Base-by-base conservation (phyloP, 2,113 vertebrate species). In the Ondatra zibethicus region DNA sequence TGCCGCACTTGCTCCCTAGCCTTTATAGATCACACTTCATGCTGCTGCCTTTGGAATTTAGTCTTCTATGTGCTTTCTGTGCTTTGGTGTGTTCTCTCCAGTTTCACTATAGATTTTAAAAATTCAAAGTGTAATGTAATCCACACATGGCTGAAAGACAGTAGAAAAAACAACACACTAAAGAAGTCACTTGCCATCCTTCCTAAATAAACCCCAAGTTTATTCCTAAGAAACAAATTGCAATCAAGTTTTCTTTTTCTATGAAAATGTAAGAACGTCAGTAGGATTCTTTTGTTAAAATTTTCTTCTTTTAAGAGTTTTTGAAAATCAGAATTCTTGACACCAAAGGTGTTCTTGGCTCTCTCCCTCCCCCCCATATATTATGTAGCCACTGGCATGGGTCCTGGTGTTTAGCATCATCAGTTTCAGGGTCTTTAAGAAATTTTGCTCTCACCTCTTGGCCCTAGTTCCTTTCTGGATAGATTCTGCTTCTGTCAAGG, bases 151-250 rank as follows among this genome's bases (percentile, higher is more conserved):
- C 29, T 92, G 50, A 78, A 81, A 93, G 39, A 65, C 36, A 93
- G 50, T 23, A 31, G 45, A 91, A 33, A 61, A 50, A 39, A 0
- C 76, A 52, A 96, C 94, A 89, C 55, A 36, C 33, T 72, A 73
- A 73, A 77, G 87, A 89, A 86, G 5, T 55, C 5, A 0, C 6
- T 89, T 27, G 47, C 2, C 36, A 89, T 70, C n/a, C 4, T 7
- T 3, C 36, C 63, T n/a, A 68, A 91, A 61, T n/a, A 68, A 91
- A 52, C 5, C 23, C 27, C 50, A 72, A 55, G 29, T 88, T 77
- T 93, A 81, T 39, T 81, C 95, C 58, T 88, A 81, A 91, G 42
- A 88, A 93, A 31, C 31, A 81, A 94, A 55, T 33, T 86, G 50
- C 42, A 85, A 19, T 70, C 50, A 42, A 85, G 61, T 27, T 42